Percentiles rank a stretch among this genome's conserved stretches.
Conservation (phyloP, 2,113 vertebrate species). For the Chitala chitala region DNA sequence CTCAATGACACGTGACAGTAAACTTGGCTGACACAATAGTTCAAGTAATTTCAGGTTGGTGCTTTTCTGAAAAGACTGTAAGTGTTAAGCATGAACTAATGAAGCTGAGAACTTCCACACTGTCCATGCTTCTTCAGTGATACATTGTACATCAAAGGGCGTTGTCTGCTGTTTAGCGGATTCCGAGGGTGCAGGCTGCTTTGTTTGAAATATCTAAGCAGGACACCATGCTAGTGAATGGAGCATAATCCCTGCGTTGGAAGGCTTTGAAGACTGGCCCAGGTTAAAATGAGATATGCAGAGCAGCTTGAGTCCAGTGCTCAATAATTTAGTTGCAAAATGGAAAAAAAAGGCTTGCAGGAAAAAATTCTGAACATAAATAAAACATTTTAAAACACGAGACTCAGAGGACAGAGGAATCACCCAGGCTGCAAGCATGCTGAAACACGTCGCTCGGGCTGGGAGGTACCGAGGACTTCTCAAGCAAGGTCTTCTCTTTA, state of each 20-base stretch:
- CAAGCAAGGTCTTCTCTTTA: constrained; percentile 4
- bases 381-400: neutral
- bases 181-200: neutral
- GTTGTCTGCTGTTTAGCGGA: neutral
- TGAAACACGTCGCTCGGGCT: neutral
- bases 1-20: neutral
- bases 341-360: too few species aligned
- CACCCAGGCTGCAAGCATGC: neutral
- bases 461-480: neutral
- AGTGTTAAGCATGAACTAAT: neutral
- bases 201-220: neutral
- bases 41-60: constrained; percentile 26
- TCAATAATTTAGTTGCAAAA: neutral
- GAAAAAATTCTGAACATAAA: neutral
- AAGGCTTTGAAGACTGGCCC: constrained; percentile 1
- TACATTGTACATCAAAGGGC: neutral
- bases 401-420: neutral
- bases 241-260: neutral
- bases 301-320: neutral
- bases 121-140: too few species aligned
- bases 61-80: constrained; percentile 9
- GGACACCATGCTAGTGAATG: constrained; percentile 18
- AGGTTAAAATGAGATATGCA: neutral
- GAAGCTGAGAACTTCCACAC: neutral
- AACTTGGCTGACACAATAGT: neutral